Percentiles rank a stretch among this genome's conserved stretches.
Evolutionary conservation across 2,888 invertebrate species (phyloP).

Genomic region (Lepidonotus clava): DNA sequence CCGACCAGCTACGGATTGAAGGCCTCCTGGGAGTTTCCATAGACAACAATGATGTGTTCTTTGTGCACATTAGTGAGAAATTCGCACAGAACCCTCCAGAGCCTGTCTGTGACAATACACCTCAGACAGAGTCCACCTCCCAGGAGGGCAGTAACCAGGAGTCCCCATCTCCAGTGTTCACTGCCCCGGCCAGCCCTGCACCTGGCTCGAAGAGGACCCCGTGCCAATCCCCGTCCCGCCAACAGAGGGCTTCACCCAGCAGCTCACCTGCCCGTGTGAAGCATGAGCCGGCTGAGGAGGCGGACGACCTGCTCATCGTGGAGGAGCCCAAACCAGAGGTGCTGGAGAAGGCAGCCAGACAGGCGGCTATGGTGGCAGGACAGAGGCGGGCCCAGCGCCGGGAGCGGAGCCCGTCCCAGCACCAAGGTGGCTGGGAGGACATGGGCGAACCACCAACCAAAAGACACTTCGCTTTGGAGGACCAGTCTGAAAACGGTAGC

Average conservation of each 20-base stretch:
- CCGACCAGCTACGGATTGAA: conserved; percentile 56
- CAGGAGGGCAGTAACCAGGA: not conserved
- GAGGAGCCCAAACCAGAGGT: conserved; percentile 21
- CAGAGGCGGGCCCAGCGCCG: not conserved
- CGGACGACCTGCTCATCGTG: not conserved
- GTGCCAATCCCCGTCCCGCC: not conserved
- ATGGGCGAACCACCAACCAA: not conserved
- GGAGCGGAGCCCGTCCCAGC: not conserved
- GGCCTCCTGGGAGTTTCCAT: conserved; percentile 62
- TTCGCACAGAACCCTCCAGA: conserved; percentile 7
- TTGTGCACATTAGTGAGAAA: conserved; percentile 61
- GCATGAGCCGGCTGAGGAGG: not conserved
- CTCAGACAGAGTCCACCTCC: not conserved
- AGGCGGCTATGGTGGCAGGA: not conserved
- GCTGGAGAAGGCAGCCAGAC: not conserved
- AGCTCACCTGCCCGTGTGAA: not conserved
- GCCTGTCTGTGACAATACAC: too few species aligned
- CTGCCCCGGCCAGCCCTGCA: not conserved
- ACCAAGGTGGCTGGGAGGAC: conserved; percentile 6
- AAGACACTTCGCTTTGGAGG: not conserved
- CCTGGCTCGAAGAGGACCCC: not conserved
- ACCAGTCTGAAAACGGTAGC: not conserved
- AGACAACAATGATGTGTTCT: conserved; percentile 60
- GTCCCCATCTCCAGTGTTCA: not conserved
- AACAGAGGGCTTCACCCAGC: not conserved